phyloP scores from a whole-genome alignment of 2,113 vertebrate species.

The Odontesthes bonariensis region DNA sequence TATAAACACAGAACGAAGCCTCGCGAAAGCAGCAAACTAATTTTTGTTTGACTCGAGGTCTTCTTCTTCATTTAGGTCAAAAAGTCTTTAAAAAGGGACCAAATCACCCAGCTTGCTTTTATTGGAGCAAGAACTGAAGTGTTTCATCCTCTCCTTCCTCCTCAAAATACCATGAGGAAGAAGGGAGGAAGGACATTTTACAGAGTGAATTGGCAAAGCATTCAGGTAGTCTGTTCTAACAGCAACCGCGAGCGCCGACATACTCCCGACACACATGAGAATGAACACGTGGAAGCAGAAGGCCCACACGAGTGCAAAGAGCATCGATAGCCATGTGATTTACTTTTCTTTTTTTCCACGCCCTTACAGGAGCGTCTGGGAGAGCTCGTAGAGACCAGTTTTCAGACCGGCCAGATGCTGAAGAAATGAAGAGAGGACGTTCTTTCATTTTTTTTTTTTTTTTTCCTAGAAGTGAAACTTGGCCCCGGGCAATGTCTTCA shows the following conservation, averaged over 20 bases:
- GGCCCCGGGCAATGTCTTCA: conserved; percentile 67
- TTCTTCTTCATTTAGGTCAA: conserved; percentile 54
- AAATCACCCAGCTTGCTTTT: conserved; percentile 18
- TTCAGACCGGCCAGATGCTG: conserved; percentile 27
- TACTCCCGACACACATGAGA: conserved; percentile 27
- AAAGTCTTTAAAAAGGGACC: neutral
- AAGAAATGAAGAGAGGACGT: conserved; percentile 38
- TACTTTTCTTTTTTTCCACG: neutral
- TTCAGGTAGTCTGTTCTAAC: conserved; percentile 42
- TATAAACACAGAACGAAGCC: conserved; percentile 39
- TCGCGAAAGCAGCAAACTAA: conserved; percentile 29
- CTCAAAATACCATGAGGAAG: conserved; percentile 33
- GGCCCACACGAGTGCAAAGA: too few relatives aligned
- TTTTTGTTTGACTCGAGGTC: conserved; percentile 26
- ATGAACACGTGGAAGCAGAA: conserved; percentile 23
- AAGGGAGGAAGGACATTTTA: conserved; percentile 26
- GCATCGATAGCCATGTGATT: conserved; percentile 9
- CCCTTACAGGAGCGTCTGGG: conserved; percentile 37
- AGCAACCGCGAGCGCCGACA: conserved; percentile 24
- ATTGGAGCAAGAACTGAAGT: neutral
- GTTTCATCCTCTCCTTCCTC: conserved; percentile 24
- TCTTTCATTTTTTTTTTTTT: conserved; percentile 14
- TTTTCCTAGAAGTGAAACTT: conserved; percentile 50
- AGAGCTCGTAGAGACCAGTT: conserved; percentile 20
- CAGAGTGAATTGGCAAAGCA: conserved; percentile 24